Conservation (phyloP, 2,113 vertebrate species). For the Cephalopholis sonnerati region DNA sequence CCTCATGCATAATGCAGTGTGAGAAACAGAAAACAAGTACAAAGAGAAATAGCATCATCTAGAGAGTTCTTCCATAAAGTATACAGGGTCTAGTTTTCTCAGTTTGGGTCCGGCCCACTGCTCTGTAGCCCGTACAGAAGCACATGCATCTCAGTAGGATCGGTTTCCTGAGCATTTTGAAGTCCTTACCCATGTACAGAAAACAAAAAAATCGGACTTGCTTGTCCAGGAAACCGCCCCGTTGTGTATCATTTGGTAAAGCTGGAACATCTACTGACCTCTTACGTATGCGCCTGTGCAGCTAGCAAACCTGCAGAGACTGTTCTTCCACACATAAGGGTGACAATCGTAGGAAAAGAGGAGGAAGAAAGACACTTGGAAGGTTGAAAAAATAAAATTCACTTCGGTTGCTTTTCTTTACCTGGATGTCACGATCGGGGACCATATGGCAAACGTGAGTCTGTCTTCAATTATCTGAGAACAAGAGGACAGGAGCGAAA, state of each 20-base stretch:
- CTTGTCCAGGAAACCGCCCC: conserved; percentile 71
- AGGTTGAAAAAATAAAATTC: conserved; percentile 51
- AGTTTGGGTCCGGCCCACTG: conserved; percentile 86
- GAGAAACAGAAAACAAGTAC: conserved; percentile 63
- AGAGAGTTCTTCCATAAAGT: conserved; percentile 42
- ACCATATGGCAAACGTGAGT: conserved; percentile 44
- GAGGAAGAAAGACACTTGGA: conserved; percentile 62
- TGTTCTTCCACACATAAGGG: conserved; percentile 47
- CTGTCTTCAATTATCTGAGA: conserved; percentile 3
- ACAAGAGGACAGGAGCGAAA: conserved; percentile 16
- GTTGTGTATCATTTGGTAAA: conserved; percentile 66
- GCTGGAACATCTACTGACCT: conserved; percentile 56
- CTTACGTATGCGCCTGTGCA: conserved; percentile 45
- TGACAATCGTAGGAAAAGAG: conserved; percentile 52
- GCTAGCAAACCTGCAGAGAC: conserved; percentile 39
- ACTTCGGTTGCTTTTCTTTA: conserved; percentile 62
- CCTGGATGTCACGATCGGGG: conserved; percentile 28
- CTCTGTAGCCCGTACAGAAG: conserved; percentile 87
- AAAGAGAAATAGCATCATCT: conserved; percentile 60
- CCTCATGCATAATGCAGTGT: conserved; percentile 76
- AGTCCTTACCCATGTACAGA: conserved; percentile 26
- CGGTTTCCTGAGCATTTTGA: conserved; percentile 64
- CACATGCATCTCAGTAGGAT: conserved; percentile 67
- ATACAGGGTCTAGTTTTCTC: conserved; percentile 69
- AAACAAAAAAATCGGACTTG: conserved; percentile 24